Base-by-base conservation (phyloP, 2,797 vertebrate species). In the Enteromius radiatus region DNA sequence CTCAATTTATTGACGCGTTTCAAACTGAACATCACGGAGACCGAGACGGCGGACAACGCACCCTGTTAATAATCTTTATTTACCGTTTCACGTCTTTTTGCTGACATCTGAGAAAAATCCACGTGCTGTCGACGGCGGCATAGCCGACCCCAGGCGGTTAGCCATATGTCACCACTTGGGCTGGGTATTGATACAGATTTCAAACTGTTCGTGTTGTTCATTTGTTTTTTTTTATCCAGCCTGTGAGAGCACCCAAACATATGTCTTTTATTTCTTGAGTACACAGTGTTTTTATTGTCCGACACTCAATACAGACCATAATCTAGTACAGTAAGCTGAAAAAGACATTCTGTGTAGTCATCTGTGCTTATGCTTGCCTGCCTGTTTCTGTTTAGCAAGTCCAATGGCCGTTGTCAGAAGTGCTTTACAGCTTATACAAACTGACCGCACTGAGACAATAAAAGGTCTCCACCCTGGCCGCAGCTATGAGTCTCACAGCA, bases 401-500 rank as follows among this genome's bases (percentile, higher is more conserved):
- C 49, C 82, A 80, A 80, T 78, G 76, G 49, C 76, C 41, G 21
- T 63, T 71, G 81, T 87, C 88, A 91, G 88, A 92, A 89, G 89
- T 86, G 87, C 89, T 87, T 82, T 84, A 88, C 84, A 88, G 87
- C 85, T 88, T 87, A 90, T 41, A 76, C 83, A 82, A 80, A 88
- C 82, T 87, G 87, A 92, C 94, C 89, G 4, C 93, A 93, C 21
- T 83, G 86, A 87, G 79, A 87, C 78, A 91, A 91, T 93, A 89
- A 93, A 92, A 90, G 89, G 86, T 89, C 85, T 63, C 88, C 90
- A 88, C 92, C 88, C 88, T 84, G 89, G 92, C 92, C 92, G 86
- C 92, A 92, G 88, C 88, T 86, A 87, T 78, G 91, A 93, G 90
- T 90, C 92, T 91, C 91, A 87, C 92, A 92, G 92, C 92, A 94